These are phyloP conservation scores for Andrena chrysosceles DNA, from an alignment of 2,888 invertebrate species.

Conservation along the genomic window DNA sequence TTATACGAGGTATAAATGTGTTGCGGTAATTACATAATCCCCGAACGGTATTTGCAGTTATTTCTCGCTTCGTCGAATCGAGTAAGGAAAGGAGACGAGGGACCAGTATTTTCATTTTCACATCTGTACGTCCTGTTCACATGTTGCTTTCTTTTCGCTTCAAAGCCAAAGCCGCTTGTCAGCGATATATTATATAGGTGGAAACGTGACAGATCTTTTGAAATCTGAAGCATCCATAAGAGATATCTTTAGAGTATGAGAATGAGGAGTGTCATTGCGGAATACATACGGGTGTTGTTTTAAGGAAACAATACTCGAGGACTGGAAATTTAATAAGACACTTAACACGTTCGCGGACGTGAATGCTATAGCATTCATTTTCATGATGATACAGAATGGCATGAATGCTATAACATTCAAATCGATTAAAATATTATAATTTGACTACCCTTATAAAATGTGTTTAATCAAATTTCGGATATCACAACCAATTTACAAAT, in stretches of 20 bases:
- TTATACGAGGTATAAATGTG: conserved; percentile 72
- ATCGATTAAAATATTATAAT: too few species aligned
- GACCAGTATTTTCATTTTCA: conserved; percentile 73
- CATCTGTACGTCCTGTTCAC: conserved; percentile 56
- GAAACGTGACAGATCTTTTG: neutral
- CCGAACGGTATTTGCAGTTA: conserved; percentile 84
- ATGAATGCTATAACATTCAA: too few species aligned
- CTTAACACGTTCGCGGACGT: too few species aligned
- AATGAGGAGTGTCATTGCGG: neutral
- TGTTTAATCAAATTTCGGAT: too few species aligned
- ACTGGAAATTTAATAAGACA: too few species aligned
- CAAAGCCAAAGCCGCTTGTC: conserved; percentile 9
- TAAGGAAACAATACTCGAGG: too few species aligned
- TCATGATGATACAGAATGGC: too few species aligned
- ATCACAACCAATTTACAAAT: too few species aligned
- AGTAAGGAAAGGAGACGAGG: conserved; percentile 34
- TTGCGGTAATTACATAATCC: conserved; percentile 84
- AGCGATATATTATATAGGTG: too few species aligned
- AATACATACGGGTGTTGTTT: too few species aligned
- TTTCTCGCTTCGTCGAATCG: conserved; percentile 80
- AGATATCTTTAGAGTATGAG: neutral
- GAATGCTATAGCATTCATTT: too few species aligned
- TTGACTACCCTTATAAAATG: too few species aligned
- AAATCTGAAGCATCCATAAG: neutral
- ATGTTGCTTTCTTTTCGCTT: neutral